Conservation (phyloP, 2,113 vertebrate genomes). For the Hirundichthys speculiger region DNA sequence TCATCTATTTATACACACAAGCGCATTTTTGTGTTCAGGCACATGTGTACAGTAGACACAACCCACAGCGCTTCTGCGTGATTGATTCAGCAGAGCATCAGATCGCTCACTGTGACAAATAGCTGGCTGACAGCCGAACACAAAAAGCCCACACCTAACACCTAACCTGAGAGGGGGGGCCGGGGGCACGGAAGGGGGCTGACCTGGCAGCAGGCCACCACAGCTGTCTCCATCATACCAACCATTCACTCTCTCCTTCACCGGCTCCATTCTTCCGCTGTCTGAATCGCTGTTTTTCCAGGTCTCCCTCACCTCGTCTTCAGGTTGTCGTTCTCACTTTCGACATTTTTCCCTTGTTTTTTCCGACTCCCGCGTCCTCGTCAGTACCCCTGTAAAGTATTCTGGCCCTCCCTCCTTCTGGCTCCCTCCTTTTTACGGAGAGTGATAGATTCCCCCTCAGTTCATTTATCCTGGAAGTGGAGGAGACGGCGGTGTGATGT, state of each 20-base stretch:
- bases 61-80: constrained; percentile 64
- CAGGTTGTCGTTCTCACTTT: constrained; percentile 40
- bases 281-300: constrained; percentile 36
- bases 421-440: constrained; percentile 53
- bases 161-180: constrained; percentile 78
- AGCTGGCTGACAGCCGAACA: constrained; percentile 75
- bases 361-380: constrained; percentile 45
- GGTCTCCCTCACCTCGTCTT: constrained; percentile 21
- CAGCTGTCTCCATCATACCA: constrained; percentile 55
- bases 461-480: constrained; percentile 84
- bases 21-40: constrained; percentile 52
- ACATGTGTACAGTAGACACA: constrained; percentile 56
- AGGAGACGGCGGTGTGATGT: constrained; percentile 80
- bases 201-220: constrained; percentile 68
- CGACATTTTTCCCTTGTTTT: constrained; percentile 24
- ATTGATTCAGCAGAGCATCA: constrained; percentile 77
- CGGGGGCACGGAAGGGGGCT: constrained; percentile 46
- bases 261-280: constrained; percentile 24
- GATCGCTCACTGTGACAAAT: constrained; percentile 84
- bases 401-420: constrained; percentile 49
- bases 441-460: constrained; percentile 84
- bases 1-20: constrained; percentile 50
- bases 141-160: constrained; percentile 77
- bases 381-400: constrained; percentile 62
- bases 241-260: constrained; percentile 25